Conservation (phyloP, 1,140 invertebrate genomes). For the Trichonephila inaurata region DNA sequence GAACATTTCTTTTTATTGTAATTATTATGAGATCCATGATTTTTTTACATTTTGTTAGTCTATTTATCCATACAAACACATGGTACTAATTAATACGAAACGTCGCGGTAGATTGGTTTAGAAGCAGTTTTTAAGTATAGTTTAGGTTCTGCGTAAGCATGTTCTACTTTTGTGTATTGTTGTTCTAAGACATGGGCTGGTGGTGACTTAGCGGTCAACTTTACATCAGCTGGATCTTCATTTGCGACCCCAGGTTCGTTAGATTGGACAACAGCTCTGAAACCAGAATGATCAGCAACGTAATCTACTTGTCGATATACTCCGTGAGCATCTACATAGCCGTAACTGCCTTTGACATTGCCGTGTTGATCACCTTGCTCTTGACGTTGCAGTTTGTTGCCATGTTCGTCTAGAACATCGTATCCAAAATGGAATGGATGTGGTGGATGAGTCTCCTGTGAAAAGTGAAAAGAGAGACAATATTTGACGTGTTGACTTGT, state of each 20-base stretch:
- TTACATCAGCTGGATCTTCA: constrained; percentile 66
- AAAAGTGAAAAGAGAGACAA: not conserved
- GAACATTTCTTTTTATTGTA: too few species aligned
- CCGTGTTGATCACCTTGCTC: constrained; percentile 75
- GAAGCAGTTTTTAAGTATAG: constrained; percentile 26
- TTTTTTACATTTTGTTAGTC: too few species aligned
- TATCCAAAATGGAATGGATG: constrained; percentile 77
- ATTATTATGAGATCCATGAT: too few species aligned
- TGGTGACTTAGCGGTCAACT: constrained; percentile 55
- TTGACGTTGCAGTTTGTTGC: constrained; percentile 74
- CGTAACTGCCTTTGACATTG: constrained; percentile 76
- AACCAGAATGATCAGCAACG: constrained; percentile 77
- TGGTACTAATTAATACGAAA: not conserved
- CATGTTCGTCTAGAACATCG: constrained; percentile 74
- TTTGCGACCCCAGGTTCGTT: constrained; percentile 77
- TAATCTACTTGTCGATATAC: constrained; percentile 75
- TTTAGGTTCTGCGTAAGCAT: constrained; percentile 29
- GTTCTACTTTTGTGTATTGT: constrained; percentile 3
- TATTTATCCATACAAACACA: too few species aligned
- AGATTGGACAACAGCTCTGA: constrained; percentile 77
- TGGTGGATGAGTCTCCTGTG: constrained; percentile 52
- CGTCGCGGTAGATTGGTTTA: constrained; percentile 49
- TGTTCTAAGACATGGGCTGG: constrained; percentile 54
- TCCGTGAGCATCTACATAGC: constrained; percentile 72
- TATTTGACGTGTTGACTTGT: too few species aligned